Evolutionary conservation across 2,113 vertebrate genomes (phyloP), one percentile per base, ranked within the genome.

Genomic region (Corapipo altera): DNA sequence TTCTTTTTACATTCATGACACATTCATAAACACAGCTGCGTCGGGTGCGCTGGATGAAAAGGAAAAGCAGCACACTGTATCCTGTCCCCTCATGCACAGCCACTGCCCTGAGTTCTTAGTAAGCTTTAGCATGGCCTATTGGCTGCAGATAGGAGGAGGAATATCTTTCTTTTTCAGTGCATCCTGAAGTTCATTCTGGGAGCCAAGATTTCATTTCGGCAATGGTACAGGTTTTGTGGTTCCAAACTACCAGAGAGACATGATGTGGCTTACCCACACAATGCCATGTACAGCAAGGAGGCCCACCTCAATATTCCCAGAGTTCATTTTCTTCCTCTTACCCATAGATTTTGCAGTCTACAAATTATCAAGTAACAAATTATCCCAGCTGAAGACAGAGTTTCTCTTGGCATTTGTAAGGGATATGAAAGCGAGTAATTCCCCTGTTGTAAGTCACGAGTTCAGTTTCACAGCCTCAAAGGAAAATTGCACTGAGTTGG

Each of bases 21-120:
- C 97, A 97, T 97, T 94, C 89, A 96, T 97, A 96, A 96, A 96
- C 97, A 97, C 98, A 98, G 98, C 98, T 98, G 98, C 89, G n/a
- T 91, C 0, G 48, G 75, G 88, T 88, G 79, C 3, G 1, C 84
- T 79, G 12, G 64, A 61, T 71, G 73, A 88, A 93, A 94, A 92
- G 96, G 95, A 96, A 93, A 96, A 97, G 85, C 95, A 94, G 92
- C 76, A 52, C 87, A 75, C 96, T 97, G 94, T 57, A 76, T 81
- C 95, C 93, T 77, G n/a, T 64, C 59, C 74, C 62, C 78, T 94
- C 87, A 33, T 12, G 48, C 86, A 79, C 46, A 88, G 77, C 85
- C 92, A 78, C 89, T 51, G 75, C 48, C 30, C 70, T 82, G 66
- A 54, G 66, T 82, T 91, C 85, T 75, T 27, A 39, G 59, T 6